Conservation (phyloP, 64 coral and sea anemone species). For the Montipora sp. region DNA sequence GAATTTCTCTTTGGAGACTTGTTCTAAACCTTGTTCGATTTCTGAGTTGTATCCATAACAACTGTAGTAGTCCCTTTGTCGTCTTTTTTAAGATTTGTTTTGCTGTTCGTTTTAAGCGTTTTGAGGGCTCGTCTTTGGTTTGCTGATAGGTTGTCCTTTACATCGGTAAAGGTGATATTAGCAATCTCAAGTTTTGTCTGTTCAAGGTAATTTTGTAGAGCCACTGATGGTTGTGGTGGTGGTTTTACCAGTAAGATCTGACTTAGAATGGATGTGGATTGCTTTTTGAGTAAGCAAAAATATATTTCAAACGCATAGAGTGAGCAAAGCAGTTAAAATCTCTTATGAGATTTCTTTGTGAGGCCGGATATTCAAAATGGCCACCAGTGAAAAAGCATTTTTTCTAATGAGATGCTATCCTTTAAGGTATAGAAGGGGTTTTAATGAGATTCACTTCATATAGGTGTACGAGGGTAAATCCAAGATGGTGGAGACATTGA, state of each 20-base stretch:
- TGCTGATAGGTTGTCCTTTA: conserved; percentile 54
- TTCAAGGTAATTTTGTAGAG: conserved; percentile 38
- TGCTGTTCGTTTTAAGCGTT: conserved; percentile 9
- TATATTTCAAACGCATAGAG: conserved; percentile 19
- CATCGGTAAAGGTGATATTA: conserved; percentile 7
- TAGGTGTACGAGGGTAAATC: no score
- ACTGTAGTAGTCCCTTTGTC: conserved; percentile 41
- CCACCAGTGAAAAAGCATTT: no score
- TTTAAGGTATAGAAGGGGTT: no score
- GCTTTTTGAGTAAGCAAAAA: conserved; percentile 19
- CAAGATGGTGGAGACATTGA: no score
- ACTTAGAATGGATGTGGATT: conserved; percentile 35
- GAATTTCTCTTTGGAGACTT: conserved; percentile 34
- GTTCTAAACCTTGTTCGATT: neutral
- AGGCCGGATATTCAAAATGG: neutral
- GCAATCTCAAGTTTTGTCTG: conserved; percentile 59
- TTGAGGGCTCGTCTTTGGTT: conserved; percentile 35
- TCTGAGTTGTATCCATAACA: no score
- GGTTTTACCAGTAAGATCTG: conserved; percentile 21
- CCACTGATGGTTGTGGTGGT: conserved; percentile 35
- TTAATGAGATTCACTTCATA: no score
- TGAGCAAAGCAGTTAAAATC: conserved; percentile 12
- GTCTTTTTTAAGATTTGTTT: conserved; percentile 37
- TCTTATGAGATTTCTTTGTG: neutral
- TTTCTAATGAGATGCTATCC: no score